Evolutionary conservation across 2,113 vertebrate species (phyloP).

Genomic region (Cranoglanis bouderius): DNA sequence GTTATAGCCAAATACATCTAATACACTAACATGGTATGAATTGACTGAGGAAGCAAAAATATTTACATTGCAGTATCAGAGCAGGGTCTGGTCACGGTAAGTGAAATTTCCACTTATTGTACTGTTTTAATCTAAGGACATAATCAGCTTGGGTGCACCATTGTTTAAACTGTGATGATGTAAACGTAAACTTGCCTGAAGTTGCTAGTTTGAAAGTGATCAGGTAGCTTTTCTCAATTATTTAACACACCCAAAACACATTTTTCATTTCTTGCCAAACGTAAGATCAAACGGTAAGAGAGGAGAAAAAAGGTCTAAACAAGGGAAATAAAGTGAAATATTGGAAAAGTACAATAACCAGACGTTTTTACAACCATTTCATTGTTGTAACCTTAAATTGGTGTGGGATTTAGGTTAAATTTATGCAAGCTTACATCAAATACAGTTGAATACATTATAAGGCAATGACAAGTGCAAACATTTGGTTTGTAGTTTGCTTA

Average conservation of each 20-base stretch:
- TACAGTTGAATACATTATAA: not conserved
- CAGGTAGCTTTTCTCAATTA: conserved; percentile 26
- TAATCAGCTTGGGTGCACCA: conserved; percentile 65
- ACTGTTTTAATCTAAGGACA: conserved; percentile 67
- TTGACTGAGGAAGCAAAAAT: conserved; percentile 66
- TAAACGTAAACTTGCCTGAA: conserved; percentile 49
- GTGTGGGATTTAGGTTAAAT: not conserved
- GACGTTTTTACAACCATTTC: not conserved
- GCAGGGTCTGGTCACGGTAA: conserved; percentile 45
- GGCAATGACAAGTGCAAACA: not conserved
- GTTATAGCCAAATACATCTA: conserved; percentile 59
- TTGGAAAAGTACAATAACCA: not conserved
- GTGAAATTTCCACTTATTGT: conserved; percentile 77
- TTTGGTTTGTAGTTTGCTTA: conserved; percentile 31
- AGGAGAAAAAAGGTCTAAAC: not conserved
- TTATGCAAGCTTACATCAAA: not conserved
- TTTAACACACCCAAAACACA: not conserved
- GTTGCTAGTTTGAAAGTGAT: conserved; percentile 11
- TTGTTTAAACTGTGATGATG: conserved; percentile 62
- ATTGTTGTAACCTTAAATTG: not conserved
- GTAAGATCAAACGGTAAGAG: not conserved
- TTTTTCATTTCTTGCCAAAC: not conserved
- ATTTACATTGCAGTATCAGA: conserved; percentile 67
- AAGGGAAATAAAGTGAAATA: not conserved
- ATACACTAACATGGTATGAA: conserved; percentile 49